Evolutionary conservation across 2,888 invertebrate species (phyloP), one percentile per base, ranked within the genome.

Genomic region (Lithophane ornitopus): DNA sequence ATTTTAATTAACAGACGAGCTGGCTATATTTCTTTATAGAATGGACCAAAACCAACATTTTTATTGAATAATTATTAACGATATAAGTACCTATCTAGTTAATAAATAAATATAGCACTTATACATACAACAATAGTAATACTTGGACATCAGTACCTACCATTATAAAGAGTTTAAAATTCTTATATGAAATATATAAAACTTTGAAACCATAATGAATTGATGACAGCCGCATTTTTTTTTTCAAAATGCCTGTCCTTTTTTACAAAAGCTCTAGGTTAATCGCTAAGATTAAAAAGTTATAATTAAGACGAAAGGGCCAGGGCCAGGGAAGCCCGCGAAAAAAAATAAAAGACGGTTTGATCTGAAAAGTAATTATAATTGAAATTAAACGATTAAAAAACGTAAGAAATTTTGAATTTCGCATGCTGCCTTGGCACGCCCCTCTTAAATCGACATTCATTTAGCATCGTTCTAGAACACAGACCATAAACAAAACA

Each of bases 81-180:
- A 34, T 34, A 34, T 34, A 34, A 34, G 34, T 34, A 34, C 34
- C 34, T 34, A 34, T 6, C 34, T 34, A 34, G 34, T 16, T n/a
- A 62, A 62, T 28, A 34, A 44, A n/a, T 58, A 56, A 52, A 28
- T 0, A 16, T 26, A 72, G 56, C 14, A 41, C 34, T 34, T 34
- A 58, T 4, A 34, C 7, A 34, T 34, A 39, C n/a, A 46, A 39
- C 26, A 74, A 74, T 39, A 22, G 74, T 74, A 73, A 74, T 73
- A 74, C 73, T 74, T 74, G 44, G 46, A 56, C 73, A 73, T 73
- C 46, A 22, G 74, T 34, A 70, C 28, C 19, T 34, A 70, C 28
- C 19, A 41, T 41, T 68, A 14, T 28, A 56, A 26, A 8, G 9
- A 72, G 4, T 54, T 71, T n/a, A 41, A 71, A 28, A 34, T 72